Base-by-base conservation (phyloP, 2,888 invertebrate genomes). In the Disparrhopalites patrizii region DNA sequence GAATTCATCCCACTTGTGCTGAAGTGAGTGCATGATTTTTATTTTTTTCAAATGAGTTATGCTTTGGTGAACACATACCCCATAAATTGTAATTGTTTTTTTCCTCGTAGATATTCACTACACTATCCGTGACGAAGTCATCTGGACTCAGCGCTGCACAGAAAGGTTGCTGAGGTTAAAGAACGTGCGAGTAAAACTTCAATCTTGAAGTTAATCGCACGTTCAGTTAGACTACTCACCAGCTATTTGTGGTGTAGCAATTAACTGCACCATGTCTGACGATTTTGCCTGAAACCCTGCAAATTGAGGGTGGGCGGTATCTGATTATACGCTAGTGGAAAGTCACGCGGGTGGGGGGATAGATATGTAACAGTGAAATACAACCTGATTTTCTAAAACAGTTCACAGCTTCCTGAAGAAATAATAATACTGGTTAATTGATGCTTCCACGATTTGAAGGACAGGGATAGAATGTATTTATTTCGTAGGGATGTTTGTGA, bases 81-180 rank as follows among this genome's bases (percentile, higher is more conserved):
- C 36, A 36, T 10, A 36, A 36, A 36, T 10, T 36, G 36, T 36
- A 36, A 10, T 36, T 36, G 7, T 15, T 7, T 15, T 10, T 36
- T 36, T 36, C 36, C 8, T 36, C 15, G 7, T 52, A 72, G 73
- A 69, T 61, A 13, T 81, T 83, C 68, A 83, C 83, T 1, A 82
- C 81, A 2, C 66, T 84, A 75, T 75, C 77, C 43, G 79, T 82
- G 36, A 82, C 82, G 10, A 84, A 84, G 76, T 76, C 81, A 10
- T 82, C 83, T 51, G 83, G 83, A 0, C 75, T 72, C 0, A 79
- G 78, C 66, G 77, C 80, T 1, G 75, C 76, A 18, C 80, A 81
- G 58, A 78, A 80, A 31, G 82, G 82, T 65, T 84, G 84, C 83
- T 84, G 84, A 83, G 83, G 83, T 81, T 84, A 84, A 79, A n/a